A percentile compares a stretch with the other conserved stretches of the same genome.
Evolutionary conservation across 1,140 invertebrate genomes (phyloP).

Genomic region (Drosophila pachea): DNA sequence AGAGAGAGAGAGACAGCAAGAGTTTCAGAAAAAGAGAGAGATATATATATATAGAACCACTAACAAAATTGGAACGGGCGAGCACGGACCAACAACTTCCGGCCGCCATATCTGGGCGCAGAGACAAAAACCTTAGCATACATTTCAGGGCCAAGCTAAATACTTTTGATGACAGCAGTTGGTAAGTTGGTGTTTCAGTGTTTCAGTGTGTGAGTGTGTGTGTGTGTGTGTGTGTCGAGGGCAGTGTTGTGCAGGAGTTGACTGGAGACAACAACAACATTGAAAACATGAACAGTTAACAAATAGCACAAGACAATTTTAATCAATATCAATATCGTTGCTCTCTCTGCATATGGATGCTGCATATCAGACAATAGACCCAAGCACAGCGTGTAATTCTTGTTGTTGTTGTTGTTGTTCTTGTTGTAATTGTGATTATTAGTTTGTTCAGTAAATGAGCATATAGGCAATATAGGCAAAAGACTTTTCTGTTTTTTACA

Average conservation of each 20-base stretch:
- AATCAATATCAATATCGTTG: constrained; percentile 41
- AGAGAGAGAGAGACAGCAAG: constrained; percentile 7
- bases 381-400: constrained; percentile 39
- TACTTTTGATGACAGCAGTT: constrained; percentile 28
- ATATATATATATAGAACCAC: background rate
- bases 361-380: constrained; percentile 31
- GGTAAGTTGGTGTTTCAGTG: no score
- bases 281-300: constrained; percentile 60
- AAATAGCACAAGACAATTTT: constrained; percentile 60
- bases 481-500: constrained; percentile 77
- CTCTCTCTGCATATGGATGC: constrained; percentile 38
- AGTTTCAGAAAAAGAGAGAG: constrained; percentile 4
- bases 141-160: constrained; percentile 45
- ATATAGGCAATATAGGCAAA: background rate
- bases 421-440: constrained; percentile 12
- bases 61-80: constrained; percentile 23
- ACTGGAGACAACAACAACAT: constrained; percentile 48
- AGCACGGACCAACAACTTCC: constrained; percentile 23
- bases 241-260: constrained; percentile 37
- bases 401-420: constrained; percentile 19
- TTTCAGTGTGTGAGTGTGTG: constrained; percentile 20
- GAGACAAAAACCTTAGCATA: constrained; percentile 52
- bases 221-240: constrained; percentile 21
- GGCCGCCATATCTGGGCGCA: constrained; percentile 25
- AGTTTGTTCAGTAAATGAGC: background rate